These are phyloP conservation scores for Agriopis leucophaearia DNA, from an alignment of 2,888 invertebrate genomes.

Conservation along the genomic window DNA sequence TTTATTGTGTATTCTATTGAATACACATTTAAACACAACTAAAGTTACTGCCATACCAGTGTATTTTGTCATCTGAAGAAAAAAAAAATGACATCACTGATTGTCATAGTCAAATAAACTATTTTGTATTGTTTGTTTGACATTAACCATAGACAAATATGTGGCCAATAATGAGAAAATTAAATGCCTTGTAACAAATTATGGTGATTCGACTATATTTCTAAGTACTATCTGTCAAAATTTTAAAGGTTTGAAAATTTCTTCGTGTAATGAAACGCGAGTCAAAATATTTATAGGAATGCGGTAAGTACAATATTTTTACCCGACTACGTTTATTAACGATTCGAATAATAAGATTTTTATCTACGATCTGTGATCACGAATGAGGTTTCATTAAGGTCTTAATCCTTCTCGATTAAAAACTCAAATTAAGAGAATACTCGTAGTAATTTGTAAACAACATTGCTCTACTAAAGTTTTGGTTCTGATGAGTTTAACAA, in stretches of 20 bases:
- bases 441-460: background rate
- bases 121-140: no score
- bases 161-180: no score
- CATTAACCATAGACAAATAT: no score
- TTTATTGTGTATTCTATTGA: no score
- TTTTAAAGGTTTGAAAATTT: background rate
- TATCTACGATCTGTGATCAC: slow-evolving; percentile 53
- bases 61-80: no score
- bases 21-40: no score
- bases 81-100: no score
- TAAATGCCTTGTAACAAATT: no score
- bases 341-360: slow-evolving; percentile 30
- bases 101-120: no score
- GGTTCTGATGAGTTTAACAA: background rate
- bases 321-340: slow-evolving; percentile 11
- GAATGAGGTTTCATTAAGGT: slow-evolving; percentile 32
- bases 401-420: slow-evolving; percentile 29
- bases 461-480: background rate
- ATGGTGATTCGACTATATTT: background rate
- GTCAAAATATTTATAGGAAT: slow-evolving; percentile 38
- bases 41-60: no score
- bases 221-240: background rate
- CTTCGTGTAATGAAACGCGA: slow-evolving; percentile 31
- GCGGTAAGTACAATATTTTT: slow-evolving; percentile 26
- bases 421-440: background rate